Evolutionary conservation across 1,140 invertebrate species (phyloP).

Genomic region (Heliconius himera): DNA sequence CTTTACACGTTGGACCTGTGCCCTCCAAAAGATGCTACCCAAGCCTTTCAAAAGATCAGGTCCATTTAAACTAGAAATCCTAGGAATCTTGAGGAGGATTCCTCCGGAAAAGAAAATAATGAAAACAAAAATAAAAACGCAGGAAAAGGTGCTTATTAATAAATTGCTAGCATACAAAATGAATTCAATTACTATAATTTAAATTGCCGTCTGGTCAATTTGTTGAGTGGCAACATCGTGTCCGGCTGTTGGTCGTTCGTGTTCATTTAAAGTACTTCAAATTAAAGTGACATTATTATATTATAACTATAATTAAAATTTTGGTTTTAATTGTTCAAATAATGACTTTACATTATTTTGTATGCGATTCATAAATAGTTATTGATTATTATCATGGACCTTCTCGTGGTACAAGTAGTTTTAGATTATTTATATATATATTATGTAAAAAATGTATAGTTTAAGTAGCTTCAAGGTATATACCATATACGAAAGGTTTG

Average conservation of each 20-base stretch:
- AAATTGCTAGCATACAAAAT: conserved; percentile 25
- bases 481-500: no score
- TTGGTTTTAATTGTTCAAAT: background rate
- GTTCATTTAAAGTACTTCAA: conserved; percentile 9
- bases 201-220: conserved; percentile 22
- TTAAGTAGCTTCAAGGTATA: no score
- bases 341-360: background rate
- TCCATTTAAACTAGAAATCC: no score
- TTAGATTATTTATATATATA: no score
- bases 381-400: no score
- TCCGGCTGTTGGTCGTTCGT: conserved; percentile 18
- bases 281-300: conserved; percentile 8
- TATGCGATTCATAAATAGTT: background rate
- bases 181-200: conserved; percentile 26
- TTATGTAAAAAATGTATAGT: no score
- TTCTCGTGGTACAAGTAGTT: no score
- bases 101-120: background rate
- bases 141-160: conserved; percentile 16
- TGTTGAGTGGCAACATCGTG: conserved; percentile 18
- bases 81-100: no score
- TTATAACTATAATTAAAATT: background rate
- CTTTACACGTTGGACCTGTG: no score
- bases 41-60: no score
- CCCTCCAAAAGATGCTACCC: no score
- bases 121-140: background rate